phyloP scores from a whole-genome alignment of 2,113 vertebrate species.

The Protobothrops flavoviridis region DNA sequence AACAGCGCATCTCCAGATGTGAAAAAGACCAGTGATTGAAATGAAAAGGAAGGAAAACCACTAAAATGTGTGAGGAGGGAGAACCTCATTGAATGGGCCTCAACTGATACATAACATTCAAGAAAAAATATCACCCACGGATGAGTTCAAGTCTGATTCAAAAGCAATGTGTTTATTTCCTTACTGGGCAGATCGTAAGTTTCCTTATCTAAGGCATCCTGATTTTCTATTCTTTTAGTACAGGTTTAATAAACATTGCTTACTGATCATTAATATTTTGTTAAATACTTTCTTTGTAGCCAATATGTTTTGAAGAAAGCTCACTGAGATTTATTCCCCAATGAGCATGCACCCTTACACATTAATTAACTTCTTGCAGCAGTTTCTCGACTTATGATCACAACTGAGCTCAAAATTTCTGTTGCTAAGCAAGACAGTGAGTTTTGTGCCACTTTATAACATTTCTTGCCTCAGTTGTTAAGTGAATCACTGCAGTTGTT shows the following conservation, averaged over 20 bases:
- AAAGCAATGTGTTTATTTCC: background rate
- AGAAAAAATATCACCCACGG: background rate
- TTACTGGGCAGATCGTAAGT: background rate
- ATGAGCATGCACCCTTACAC: background rate
- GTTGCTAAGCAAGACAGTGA: background rate
- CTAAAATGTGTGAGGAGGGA: background rate
- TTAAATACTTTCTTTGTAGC: background rate
- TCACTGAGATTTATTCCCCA: background rate
- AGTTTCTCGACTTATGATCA: background rate
- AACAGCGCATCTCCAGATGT: slow-evolving; percentile 2
- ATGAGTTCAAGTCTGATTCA: background rate
- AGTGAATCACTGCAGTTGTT: background rate
- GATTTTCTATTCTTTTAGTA: background rate
- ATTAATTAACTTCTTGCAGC: background rate
- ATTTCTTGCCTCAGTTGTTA: background rate
- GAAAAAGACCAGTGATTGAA: background rate
- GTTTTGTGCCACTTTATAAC: background rate
- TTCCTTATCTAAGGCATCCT: background rate
- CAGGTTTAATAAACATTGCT: background rate
- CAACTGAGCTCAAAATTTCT: background rate
- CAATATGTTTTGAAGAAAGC: background rate
- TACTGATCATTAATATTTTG: background rate
- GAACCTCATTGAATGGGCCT: background rate
- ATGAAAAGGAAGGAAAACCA: background rate
- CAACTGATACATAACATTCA: background rate